phyloP scores from a whole-genome alignment of 2,113 vertebrate genomes.

The Dromiciops gliroides region DNA sequence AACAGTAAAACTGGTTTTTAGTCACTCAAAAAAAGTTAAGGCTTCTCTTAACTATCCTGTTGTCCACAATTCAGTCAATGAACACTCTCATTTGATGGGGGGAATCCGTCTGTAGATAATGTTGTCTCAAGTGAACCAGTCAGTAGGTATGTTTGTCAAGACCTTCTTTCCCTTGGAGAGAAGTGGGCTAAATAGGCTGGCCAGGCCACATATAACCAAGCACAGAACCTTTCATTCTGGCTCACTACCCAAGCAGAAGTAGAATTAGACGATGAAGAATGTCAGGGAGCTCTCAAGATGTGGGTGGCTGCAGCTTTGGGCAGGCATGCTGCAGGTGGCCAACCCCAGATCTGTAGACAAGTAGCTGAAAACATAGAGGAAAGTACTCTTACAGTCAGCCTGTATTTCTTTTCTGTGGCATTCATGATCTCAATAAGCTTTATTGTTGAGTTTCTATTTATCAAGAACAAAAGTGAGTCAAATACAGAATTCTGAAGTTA shows the following conservation, averaged over 20 bases:
- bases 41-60: neutral
- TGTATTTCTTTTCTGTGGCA: neutral
- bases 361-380: neutral
- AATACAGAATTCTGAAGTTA: conserved; percentile 46
- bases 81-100: neutral
- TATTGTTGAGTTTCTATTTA: neutral
- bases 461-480: conserved; percentile 18
- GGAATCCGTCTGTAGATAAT: neutral
- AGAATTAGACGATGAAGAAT: neutral
- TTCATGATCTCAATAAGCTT: conserved; percentile 23
- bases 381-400: conserved; percentile 5
- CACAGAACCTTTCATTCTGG: rapidly evolving
- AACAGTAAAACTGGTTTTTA: neutral
- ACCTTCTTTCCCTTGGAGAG: neutral
- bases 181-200: neutral
- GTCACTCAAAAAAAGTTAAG: neutral
- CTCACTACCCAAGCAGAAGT: neutral
- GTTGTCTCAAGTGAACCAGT: neutral
- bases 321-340: neutral
- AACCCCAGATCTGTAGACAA: neutral
- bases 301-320: neutral
- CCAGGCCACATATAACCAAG: neutral
- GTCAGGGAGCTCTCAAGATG: neutral
- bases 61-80: neutral
- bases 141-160: neutral